Percentiles rank a stretch among this genome's conserved stretches.
Evolutionary conservation across 1,140 invertebrate species (phyloP).

Genomic region (Pinna nobilis): DNA sequence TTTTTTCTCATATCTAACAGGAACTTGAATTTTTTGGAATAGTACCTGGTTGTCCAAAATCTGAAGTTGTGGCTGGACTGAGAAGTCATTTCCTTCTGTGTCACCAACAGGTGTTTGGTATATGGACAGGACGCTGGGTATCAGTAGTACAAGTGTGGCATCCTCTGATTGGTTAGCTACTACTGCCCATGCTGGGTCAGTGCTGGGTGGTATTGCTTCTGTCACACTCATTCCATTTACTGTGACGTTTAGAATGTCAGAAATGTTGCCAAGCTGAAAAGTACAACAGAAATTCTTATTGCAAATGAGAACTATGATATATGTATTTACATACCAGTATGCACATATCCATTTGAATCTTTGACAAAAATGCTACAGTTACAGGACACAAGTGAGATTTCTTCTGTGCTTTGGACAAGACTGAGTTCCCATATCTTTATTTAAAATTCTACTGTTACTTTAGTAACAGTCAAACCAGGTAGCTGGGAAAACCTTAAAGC

Average conservation of each 20-base stretch:
- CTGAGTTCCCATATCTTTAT: no score
- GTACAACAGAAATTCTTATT: neutral
- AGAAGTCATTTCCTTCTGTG: conserved; percentile 33
- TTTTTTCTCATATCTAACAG: no score
- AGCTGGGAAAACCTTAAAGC: no score
- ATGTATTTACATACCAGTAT: neutral
- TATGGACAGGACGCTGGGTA: conserved; percentile 11
- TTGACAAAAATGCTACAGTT: no score
- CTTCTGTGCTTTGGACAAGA: no score
- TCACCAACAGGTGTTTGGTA: neutral
- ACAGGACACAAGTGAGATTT: no score
- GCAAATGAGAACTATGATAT: neutral
- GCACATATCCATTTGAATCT: no score
- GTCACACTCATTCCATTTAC: conserved; percentile 36
- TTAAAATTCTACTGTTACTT: no score
- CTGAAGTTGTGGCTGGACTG: conserved; percentile 27
- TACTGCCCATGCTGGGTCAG: conserved; percentile 21
- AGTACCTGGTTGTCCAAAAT: conserved; percentile 28
- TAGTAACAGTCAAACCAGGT: no score
- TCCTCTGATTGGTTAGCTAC: conserved; percentile 3
- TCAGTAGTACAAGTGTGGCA: conserved; percentile 1
- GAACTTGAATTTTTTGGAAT: neutral
- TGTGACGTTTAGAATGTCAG: conserved; percentile 46
- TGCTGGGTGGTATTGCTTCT: conserved; percentile 29
- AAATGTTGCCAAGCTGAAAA: conserved; percentile 38